phyloP scores from a whole-genome alignment of 2,113 vertebrate species.

The Toxotes jaculatrix region DNA sequence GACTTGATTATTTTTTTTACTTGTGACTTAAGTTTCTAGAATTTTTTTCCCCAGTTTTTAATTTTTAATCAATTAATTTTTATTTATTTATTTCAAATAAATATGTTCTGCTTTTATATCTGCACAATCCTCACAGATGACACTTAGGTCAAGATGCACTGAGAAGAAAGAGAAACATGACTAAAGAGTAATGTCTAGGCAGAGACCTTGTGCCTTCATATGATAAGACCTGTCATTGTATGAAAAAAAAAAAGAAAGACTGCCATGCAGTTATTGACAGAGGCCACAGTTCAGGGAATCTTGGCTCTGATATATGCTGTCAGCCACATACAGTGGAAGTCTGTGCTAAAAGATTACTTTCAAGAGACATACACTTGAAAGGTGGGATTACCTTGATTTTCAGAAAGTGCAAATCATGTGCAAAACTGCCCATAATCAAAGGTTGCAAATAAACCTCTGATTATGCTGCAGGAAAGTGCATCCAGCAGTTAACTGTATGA shows the following conservation, averaged over 20 bases:
- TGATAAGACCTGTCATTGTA: neutral
- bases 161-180: neutral
- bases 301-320: neutral
- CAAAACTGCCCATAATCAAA: constrained; percentile 60
- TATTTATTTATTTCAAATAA: neutral
- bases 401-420: constrained; percentile 44
- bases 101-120: neutral
- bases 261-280: neutral
- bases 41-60: too few species aligned
- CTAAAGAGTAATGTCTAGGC: neutral
- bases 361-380: constrained; percentile 17
- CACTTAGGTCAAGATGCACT: neutral
- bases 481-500: constrained; percentile 67
- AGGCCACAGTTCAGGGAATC: constrained; percentile 33
- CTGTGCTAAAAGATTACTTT: constrained; percentile 20
- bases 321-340: constrained; percentile 3
- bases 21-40: neutral
- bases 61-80: neutral
- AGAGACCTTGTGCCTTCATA: neutral
- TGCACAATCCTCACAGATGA: neutral
- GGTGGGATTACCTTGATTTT: constrained; percentile 32
- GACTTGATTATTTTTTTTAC: neutral
- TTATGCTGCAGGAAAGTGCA: constrained; percentile 63
- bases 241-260: neutral
- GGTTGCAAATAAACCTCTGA: constrained; percentile 58